Conservation (phyloP, 1,140 invertebrate genomes). For the Sipha flava region DNA sequence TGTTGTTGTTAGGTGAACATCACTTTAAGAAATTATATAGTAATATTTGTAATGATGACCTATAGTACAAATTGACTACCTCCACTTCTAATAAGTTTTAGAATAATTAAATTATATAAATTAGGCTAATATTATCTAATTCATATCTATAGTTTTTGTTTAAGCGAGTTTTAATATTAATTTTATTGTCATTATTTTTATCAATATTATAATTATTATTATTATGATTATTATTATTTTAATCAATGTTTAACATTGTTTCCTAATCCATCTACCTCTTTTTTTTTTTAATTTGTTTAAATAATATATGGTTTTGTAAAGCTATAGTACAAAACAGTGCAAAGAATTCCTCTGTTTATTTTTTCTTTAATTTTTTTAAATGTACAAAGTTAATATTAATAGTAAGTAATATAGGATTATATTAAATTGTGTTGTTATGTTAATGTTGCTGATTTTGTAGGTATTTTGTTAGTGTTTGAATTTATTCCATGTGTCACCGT, state of each 20-base stretch:
- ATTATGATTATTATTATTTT: conserved; percentile 18
- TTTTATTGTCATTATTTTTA: neutral
- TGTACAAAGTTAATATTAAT: conserved; percentile 24
- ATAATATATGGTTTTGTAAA: conserved; percentile 7
- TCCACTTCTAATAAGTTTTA: conserved; percentile 25
- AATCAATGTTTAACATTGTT: conserved; percentile 1
- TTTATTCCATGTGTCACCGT: conserved; percentile 30
- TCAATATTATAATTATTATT: neutral
- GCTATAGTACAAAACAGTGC: conserved; percentile 28
- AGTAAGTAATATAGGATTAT: conserved; percentile 15
- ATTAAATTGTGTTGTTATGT: conserved; percentile 20
- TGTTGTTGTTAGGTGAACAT: conserved; percentile 14
- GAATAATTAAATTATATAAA: conserved; percentile 16
- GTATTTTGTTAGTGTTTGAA: conserved; percentile 24
- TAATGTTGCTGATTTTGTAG: conserved; percentile 15
- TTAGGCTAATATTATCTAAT: conserved; percentile 32
- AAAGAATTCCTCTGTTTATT: conserved; percentile 24
- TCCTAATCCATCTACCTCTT: conserved; percentile 27
- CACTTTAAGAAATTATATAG: conserved; percentile 19
- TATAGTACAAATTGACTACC: conserved; percentile 31
- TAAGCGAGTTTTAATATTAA: conserved; percentile 10
- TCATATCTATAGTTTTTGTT: conserved; percentile 22
- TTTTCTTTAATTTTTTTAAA: conserved; percentile 18
- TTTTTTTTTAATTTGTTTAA: neutral
- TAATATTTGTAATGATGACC: conserved; percentile 23